Percentiles rank a stretch among this genome's conserved stretches.
phyloP scores from a whole-genome alignment of 2,888 invertebrate genomes.

The Oscheius sp. region DNA sequence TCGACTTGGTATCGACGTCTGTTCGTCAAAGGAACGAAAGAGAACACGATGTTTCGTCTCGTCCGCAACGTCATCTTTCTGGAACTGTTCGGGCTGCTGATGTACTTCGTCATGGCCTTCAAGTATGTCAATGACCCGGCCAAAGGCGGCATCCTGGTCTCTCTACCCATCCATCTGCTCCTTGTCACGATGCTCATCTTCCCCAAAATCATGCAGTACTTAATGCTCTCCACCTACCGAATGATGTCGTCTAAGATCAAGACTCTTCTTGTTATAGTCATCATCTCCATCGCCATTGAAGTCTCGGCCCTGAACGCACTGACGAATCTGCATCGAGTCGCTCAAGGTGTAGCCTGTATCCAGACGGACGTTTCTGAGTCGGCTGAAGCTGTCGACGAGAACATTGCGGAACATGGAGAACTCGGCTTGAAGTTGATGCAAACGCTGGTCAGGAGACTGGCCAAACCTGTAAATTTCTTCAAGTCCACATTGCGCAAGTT shows the following conservation, averaged over 20 bases:
- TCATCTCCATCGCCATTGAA: slow-evolving; percentile 50
- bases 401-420: slow-evolving; percentile 49
- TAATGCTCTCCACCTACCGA: slow-evolving; percentile 48
- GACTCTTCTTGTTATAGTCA: slow-evolving; percentile 45
- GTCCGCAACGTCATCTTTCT: slow-evolving; percentile 45
- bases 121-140: slow-evolving; percentile 57
- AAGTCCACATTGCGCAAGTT: slow-evolving; percentile 41
- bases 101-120: slow-evolving; percentile 58
- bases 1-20: not conserved
- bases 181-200: slow-evolving; percentile 52
- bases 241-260: slow-evolving; percentile 50
- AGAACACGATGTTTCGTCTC: slow-evolving; percentile 38
- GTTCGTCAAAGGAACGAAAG: slow-evolving; percentile 29
- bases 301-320: slow-evolving; percentile 64
- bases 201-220: slow-evolving; percentile 49
- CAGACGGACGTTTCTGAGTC: slow-evolving; percentile 58
- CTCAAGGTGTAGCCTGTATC: slow-evolving; percentile 63
- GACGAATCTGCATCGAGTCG: slow-evolving; percentile 56
- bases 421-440: slow-evolving; percentile 25
- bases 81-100: slow-evolving; percentile 58
- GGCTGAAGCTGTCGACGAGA: slow-evolving; percentile 54
- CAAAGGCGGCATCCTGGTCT: slow-evolving; percentile 49
- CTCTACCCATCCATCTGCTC: slow-evolving; percentile 52
- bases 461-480: slow-evolving; percentile 50
- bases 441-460: slow-evolving; percentile 41